Percentiles rank a stretch among this genome's conserved stretches.
Conservation (phyloP, 1,140 invertebrate genomes). For the Tribolium madens region DNA sequence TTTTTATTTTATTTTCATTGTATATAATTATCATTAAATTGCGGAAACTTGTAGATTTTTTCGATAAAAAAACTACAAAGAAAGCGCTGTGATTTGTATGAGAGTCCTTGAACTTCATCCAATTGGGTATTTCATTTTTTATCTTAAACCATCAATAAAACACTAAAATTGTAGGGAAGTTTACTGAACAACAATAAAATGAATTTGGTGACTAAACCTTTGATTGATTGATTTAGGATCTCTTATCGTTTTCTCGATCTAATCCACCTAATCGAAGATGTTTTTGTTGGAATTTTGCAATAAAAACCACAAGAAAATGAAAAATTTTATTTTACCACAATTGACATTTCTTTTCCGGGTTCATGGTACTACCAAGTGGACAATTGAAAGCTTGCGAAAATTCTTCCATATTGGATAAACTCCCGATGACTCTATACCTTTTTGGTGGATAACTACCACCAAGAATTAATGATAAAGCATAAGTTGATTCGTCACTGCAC, state of each 20-base stretch:
- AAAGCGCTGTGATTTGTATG: neutral
- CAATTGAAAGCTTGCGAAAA: conserved; percentile 92
- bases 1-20: neutral
- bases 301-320: too few relatives aligned
- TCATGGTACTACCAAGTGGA: conserved; percentile 83
- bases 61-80: neutral
- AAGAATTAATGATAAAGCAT: conserved; percentile 52
- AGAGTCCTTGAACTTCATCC: conserved; percentile 6
- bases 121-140: too few relatives aligned
- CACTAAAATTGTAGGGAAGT: too few relatives aligned
- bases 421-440: conserved; percentile 86
- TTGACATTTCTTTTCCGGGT: conserved; percentile 88
- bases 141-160: conserved; percentile 1
- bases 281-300: too few relatives aligned
- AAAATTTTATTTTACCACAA: conserved; percentile 73
- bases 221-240: neutral
- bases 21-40: neutral
- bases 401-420: conserved; percentile 89
- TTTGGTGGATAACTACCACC: conserved; percentile 80
- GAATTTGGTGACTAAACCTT: neutral
- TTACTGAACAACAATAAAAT: too few relatives aligned
- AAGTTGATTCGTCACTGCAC: conserved; percentile 68
- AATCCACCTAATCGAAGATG: neutral
- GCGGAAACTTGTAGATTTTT: conserved; percentile 7
- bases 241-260: neutral